A percentile compares a stretch with the other conserved stretches of the same genome.
Conservation (phyloP, 2,888 invertebrate genomes). For the Branchellion lobata region DNA sequence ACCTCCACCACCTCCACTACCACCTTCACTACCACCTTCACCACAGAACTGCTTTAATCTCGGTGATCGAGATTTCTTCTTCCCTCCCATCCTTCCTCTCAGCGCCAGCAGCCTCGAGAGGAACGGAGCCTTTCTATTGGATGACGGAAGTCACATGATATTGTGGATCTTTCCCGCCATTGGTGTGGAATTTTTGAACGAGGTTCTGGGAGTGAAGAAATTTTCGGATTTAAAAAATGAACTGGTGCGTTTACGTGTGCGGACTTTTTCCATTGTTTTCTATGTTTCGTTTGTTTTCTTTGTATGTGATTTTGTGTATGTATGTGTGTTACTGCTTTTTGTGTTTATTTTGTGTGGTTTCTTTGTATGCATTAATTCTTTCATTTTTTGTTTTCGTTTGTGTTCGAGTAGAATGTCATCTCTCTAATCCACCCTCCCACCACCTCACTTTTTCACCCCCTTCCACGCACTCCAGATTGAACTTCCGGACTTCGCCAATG, state of each 20-base stretch:
- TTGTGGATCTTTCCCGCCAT: constrained; percentile 81
- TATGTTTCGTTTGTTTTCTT: neutral
- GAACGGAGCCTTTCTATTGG: constrained; percentile 84
- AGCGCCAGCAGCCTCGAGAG: constrained; percentile 74
- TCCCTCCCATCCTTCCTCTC: constrained; percentile 78
- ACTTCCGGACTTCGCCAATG: constrained; percentile 72
- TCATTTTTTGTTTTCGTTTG: neutral
- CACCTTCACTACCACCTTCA: too few species aligned
- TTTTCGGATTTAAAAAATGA: constrained; percentile 57
- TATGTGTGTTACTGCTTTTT: neutral
- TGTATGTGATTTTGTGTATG: neutral
- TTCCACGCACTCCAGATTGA: too few species aligned
- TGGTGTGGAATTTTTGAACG: constrained; percentile 73
- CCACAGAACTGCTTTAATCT: constrained; percentile 48
- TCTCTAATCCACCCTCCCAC: too few species aligned
- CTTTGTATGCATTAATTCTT: neutral
- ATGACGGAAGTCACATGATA: constrained; percentile 78
- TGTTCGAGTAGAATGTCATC: too few species aligned
- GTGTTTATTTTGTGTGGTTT: neutral
- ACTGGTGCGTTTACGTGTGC: constrained; percentile 47
- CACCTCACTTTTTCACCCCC: too few species aligned
- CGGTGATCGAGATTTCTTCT: constrained; percentile 59
- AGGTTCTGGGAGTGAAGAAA: constrained; percentile 71
- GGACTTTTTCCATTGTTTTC: neutral
- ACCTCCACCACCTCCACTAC: too few species aligned